A percentile compares a stretch with the other conserved stretches of the same genome.
These are phyloP conservation scores for Danionella cerebrum DNA, from an alignment of 2,113 vertebrate species.

Conservation along the genomic window DNA sequence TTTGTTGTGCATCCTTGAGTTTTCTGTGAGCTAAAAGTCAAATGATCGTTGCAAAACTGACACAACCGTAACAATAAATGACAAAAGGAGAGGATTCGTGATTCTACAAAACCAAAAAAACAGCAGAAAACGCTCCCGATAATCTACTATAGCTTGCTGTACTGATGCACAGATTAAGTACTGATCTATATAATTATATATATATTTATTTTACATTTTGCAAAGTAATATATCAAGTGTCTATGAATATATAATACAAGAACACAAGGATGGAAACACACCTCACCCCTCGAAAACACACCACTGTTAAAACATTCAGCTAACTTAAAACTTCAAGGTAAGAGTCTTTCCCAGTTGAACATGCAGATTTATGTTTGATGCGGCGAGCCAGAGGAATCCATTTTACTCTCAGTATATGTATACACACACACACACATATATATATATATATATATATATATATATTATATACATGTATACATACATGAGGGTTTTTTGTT, in stretches of 20 bases:
- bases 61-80: constrained; percentile 34
- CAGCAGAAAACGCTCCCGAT: too few species aligned
- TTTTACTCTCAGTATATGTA: too few species aligned
- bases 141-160: constrained; percentile 22
- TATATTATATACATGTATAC: background rate
- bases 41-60: too few species aligned
- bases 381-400: too few species aligned
- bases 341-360: constrained; percentile 3
- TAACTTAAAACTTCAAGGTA: constrained; percentile 5
- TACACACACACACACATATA: too few species aligned
- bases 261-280: constrained; percentile 61
- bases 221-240: constrained; percentile 72
- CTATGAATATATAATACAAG: constrained; percentile 69
- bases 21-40: too few species aligned
- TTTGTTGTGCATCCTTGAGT: too few species aligned
- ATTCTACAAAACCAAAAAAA: background rate
- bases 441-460: background rate
- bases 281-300: constrained; percentile 50
- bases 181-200: constrained; percentile 62
- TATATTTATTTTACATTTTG: constrained; percentile 70
- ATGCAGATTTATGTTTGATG: background rate
- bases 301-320: constrained; percentile 25
- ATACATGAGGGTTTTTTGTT: constrained; percentile 69
- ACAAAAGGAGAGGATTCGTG: background rate
- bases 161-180: constrained; percentile 55